Base-by-base conservation (phyloP, 2,888 invertebrate species). In the Morpho achilles region DNA sequence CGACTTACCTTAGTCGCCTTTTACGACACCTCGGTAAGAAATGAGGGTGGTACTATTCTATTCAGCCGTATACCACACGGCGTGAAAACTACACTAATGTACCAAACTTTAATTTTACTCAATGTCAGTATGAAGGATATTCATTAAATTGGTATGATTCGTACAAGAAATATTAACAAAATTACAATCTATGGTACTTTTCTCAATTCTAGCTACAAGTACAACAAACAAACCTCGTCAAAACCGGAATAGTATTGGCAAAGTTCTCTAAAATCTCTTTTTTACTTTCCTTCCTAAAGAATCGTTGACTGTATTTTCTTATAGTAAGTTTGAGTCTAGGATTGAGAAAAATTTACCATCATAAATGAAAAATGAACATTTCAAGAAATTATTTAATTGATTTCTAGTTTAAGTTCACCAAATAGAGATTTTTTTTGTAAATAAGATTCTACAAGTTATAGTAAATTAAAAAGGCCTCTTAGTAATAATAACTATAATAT, bases 131-230 rank as follows among this genome's bases (percentile, higher is more conserved):
- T 5, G 32, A 2, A 32, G 3, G 3, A 2, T 32, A 32, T 32
- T 32, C 3, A 32, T 3, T 32, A 32, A 32, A 32, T 16, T 16
- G 16, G 16, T 16, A 16, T 16, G 16, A 16, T 32, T 32, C 32
- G 3, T 32, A 32, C 5, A 32, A 3, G 43, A 43, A 8, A 43
- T n/a, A 9, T 43, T 46, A 46, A 7, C 46, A 16, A n/a, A 8
- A 46, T 43, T 43, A 8, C 4, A 43, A 43, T 43, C 43, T 43
- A 43, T 43, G n/a, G 43, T 9, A 9, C n/a, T 62, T 79, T 80
- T 76, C 81, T 79, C 83, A 83, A 80, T 82, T 80, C 77, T 79
- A 81, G 72, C 70, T 78, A 83, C 68, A 60, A 60, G 63, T 58
- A 58, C 51, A 52, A 60, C 46, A 47, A 54, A 71, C 82, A 71